Percentiles rank a stretch among this genome's conserved stretches.
These are phyloP conservation scores for Fragum sueziense DNA, from an alignment of 2,888 invertebrate species.

Conservation along the genomic window DNA sequence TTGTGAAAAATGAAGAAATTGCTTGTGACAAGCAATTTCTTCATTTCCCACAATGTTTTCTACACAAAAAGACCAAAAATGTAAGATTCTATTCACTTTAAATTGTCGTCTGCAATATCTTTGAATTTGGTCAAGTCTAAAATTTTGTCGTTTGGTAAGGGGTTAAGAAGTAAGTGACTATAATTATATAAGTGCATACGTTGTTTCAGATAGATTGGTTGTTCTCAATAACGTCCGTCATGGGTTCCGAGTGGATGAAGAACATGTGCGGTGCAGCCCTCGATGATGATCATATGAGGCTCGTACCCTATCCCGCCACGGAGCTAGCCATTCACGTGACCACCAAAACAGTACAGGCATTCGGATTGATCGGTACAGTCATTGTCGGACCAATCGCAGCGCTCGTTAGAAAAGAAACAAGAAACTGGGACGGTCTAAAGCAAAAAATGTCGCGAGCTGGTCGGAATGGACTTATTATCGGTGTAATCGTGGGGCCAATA, in stretches of 20 bases:
- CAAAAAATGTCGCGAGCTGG: constrained; percentile 50
- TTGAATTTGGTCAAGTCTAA: too few relatives aligned
- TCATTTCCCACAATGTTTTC: too few relatives aligned
- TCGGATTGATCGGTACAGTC: constrained; percentile 53
- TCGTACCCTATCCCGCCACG: constrained; percentile 34
- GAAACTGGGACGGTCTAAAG: constrained; percentile 47
- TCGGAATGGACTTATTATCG: constrained; percentile 50
- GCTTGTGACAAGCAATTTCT: too few relatives aligned
- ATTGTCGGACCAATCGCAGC: constrained; percentile 56
- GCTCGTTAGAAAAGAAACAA: constrained; percentile 44
- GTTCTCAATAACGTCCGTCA: neutral
- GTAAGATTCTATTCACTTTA: too few relatives aligned
- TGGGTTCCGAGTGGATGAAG: constrained; percentile 49
- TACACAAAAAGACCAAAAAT: too few relatives aligned
- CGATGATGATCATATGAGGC: constrained; percentile 51
- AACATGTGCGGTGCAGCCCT: constrained; percentile 43
- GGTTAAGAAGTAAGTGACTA: too few relatives aligned
- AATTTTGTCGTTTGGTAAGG: too few relatives aligned
- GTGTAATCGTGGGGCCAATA: constrained; percentile 44
- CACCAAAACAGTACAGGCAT: constrained; percentile 51
- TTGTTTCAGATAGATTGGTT: neutral
- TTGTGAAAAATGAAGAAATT: too few relatives aligned
- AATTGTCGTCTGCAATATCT: too few relatives aligned
- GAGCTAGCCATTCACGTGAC: constrained; percentile 56
- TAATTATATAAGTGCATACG: too few relatives aligned